phyloP scores from a whole-genome alignment of 2,888 invertebrate genomes.

The Onchidella celtica region DNA sequence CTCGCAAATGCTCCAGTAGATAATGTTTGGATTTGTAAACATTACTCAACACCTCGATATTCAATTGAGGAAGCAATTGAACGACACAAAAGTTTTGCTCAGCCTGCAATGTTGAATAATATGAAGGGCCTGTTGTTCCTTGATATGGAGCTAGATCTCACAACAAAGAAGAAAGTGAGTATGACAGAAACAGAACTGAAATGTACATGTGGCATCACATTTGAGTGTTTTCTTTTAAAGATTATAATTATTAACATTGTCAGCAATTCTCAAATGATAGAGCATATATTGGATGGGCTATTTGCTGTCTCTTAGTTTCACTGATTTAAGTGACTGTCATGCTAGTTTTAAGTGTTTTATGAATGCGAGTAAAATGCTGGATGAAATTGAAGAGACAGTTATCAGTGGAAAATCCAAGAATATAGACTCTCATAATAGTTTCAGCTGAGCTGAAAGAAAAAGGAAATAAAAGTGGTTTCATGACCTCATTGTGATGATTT shows the following conservation, averaged over 20 bases:
- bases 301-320: no score
- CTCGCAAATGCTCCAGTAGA: slow-evolving; percentile 60
- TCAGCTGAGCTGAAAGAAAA: no score
- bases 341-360: no score
- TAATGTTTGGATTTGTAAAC: slow-evolving; percentile 70
- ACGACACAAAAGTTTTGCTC: slow-evolving; percentile 72
- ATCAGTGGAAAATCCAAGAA: no score
- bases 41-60: slow-evolving; percentile 63
- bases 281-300: neutral
- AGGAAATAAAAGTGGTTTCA: no score
- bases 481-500: no score
- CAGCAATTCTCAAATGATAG: slow-evolving; percentile 14
- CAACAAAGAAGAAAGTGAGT: slow-evolving; percentile 74
- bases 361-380: no score
- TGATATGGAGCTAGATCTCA: slow-evolving; percentile 67
- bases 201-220: neutral
- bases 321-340: no score
- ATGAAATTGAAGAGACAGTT: no score
- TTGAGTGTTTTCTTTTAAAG: slow-evolving; percentile 68
- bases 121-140: slow-evolving; percentile 66
- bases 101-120: slow-evolving; percentile 73
- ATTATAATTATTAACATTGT: slow-evolving; percentile 71
- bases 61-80: slow-evolving; percentile 64
- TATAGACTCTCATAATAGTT: no score
- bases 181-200: neutral